Conservation (phyloP, 1,140 invertebrate genomes). For the Sipha flava region DNA sequence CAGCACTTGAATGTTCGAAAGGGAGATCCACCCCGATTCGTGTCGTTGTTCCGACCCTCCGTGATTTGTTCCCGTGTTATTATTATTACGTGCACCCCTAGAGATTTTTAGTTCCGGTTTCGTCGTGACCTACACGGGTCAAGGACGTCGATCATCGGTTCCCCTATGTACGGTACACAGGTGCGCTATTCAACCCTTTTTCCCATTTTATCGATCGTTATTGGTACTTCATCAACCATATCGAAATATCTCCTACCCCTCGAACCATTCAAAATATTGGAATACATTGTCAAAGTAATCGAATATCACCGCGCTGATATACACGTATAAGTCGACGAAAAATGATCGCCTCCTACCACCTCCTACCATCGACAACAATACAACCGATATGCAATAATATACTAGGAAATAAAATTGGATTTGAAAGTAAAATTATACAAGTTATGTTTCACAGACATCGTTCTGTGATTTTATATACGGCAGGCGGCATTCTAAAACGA, state of each 20-base stretch:
- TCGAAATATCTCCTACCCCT: neutral
- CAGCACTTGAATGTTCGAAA: neutral
- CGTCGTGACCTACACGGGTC: neutral
- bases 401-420: no score
- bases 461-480: no score
- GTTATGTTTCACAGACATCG: no score
- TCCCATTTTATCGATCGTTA: neutral
- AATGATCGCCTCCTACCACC: no score
- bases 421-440: no score
- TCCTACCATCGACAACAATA: no score
- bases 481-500: no score
- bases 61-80: neutral
- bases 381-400: no score
- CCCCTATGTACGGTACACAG: neutral
- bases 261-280: neutral
- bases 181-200: constrained; percentile 15
- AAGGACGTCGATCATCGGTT: constrained; percentile 14
- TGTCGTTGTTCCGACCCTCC: neutral
- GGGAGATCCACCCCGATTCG: neutral
- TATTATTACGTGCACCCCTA: neutral
- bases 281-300: neutral
- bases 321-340: no score
- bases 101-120: constrained; percentile 23
- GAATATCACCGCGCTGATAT: neutral
- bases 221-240: neutral